Evolutionary conservation across 1,140 invertebrate species (phyloP).

Genomic region (Pinna nobilis): DNA sequence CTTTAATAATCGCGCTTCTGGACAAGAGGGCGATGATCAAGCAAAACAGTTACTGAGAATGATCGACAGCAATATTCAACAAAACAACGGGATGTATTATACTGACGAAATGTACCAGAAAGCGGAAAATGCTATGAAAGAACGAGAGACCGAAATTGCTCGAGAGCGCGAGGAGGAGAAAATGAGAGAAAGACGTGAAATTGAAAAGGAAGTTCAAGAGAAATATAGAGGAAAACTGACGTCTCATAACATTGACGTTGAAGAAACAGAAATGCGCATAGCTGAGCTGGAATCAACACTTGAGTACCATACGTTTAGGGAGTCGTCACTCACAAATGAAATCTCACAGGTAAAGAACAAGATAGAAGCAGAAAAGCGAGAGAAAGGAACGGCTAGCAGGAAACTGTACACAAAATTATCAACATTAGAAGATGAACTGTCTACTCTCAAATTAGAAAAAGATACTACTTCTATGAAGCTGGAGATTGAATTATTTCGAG

Average conservation of each 20-base stretch:
- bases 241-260: background rate
- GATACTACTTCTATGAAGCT: background rate
- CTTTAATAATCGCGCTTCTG: conserved; percentile 9
- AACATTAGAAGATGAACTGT: background rate
- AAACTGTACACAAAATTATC: background rate
- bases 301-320: background rate
- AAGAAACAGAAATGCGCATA: background rate
- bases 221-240: background rate
- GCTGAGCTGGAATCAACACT: background rate
- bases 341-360: background rate
- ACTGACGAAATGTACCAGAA: background rate
- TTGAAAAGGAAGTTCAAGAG: conserved; percentile 5
- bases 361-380: background rate
- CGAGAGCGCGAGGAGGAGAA: conserved; percentile 2
- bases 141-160: conserved; percentile 1
- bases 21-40: background rate
- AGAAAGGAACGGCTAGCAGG: background rate
- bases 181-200: conserved; percentile 17
- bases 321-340: background rate
- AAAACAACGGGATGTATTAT: conserved; percentile 3
- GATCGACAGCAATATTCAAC: background rate
- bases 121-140: conserved; percentile 6
- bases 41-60: conserved; percentile 6
- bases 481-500: background rate
- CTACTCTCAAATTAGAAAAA: background rate